Evolutionary conservation across 2,797 vertebrate genomes (phyloP), one percentile per base, ranked within the genome.

Genomic region (Sciurus carolinensis): DNA sequence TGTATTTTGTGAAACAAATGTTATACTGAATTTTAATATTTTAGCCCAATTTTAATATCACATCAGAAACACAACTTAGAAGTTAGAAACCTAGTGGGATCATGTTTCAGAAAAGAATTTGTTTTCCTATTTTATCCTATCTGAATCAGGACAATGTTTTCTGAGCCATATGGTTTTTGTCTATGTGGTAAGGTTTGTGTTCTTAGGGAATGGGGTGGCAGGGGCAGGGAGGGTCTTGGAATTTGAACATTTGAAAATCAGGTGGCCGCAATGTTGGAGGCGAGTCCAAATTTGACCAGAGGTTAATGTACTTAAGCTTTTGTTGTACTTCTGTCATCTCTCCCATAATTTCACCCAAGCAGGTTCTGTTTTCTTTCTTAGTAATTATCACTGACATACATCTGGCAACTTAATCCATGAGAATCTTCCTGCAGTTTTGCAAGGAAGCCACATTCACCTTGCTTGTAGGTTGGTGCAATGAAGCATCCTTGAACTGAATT

Each of bases 231-330:
- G 9, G 18, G 20, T 15, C 69, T 85, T 87, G 22, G 11, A 28
- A 33, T 83, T 20, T n/a, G 42, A 86, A 79, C 82, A 67, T n/a
- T 52, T 91, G 87, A 95, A 89, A 85, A 83, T 86, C 82, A 90
- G 91, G 84, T 69, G 69, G 73, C 86, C 36, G 0, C 76, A n/a
- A 12, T 80, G 84, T 64, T 96, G 91, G 89, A 93, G 84, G 95
- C 84, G 64, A 97, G 66, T 72, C 54, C 47, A 50, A 97, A 82
- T 62, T 4, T 94, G 90, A 93, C 0, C 2, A 92, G 89, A 97
- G 86, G 81, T 96, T 98, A 98, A 95, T 57, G 64, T 86, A 50
- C 77, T 95, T 95, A 94, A 97, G 77, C 42, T 97, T 97, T 94
- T 50, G 87, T 95, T 96, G 95, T 8, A 36, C 12, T 90, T 44